Percentiles rank a stretch among this genome's conserved stretches.
These are phyloP conservation scores for Pachycephus smyrnensis DNA, from an alignment of 2,888 invertebrate genomes.

Conservation along the genomic window DNA sequence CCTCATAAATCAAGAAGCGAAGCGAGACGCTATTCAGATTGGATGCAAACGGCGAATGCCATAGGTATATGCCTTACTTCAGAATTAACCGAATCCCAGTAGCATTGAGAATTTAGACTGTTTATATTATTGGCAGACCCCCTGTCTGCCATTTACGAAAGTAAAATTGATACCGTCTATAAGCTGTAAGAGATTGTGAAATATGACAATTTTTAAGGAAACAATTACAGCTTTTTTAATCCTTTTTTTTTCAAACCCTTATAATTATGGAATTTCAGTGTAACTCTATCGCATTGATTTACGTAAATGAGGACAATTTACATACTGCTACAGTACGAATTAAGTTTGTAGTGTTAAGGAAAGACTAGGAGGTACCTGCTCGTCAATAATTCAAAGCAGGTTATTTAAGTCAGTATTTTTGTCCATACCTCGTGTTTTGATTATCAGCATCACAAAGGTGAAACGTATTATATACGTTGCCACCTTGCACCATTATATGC, in stretches of 20 bases:
- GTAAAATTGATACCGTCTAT: background rate
- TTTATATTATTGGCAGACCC: background rate
- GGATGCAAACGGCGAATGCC: background rate
- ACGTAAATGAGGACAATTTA: background rate
- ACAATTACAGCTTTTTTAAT: background rate
- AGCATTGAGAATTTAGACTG: background rate
- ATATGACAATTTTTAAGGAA: background rate
- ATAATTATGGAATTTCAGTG: background rate
- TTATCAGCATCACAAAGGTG: conserved; percentile 16
- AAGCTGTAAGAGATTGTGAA: background rate
- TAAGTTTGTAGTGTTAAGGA: background rate
- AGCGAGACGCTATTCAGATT: background rate
- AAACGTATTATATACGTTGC: background rate
- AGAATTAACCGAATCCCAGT: background rate
- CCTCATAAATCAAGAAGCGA: background rate
- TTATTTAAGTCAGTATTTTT: conserved; percentile 5
- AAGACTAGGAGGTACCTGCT: background rate
- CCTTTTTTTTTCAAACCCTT: background rate
- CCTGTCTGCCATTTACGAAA: background rate
- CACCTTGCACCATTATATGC: conserved; percentile 36
- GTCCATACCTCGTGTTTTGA: conserved; percentile 11
- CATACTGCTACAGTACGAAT: background rate
- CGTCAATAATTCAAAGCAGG: background rate
- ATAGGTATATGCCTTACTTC: background rate
- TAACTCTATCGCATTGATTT: background rate